Evolutionary conservation across 2,888 invertebrate species (phyloP), one percentile per base, ranked within the genome.

Genomic region (Troides aeacus): DNA sequence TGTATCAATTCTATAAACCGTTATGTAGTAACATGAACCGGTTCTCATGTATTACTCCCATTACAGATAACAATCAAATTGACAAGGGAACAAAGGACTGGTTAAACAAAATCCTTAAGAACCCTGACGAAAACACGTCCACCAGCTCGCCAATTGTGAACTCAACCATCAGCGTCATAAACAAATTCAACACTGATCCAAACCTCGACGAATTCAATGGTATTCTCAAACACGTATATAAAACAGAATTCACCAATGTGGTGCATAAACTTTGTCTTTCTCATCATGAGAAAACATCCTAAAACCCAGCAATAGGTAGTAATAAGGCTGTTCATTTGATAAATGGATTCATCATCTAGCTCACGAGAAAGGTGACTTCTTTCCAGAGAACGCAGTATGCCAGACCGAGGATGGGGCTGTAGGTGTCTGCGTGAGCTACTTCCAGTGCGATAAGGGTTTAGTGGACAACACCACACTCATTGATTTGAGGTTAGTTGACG

Each of bases 391-490:
- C 2, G 6, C 15, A 53, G 53, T 53, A 6, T 53, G 53, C 17
- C 53, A 18, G 8, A 69, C 64, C 5, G 69, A 64, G 0, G 53
- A 69, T 1, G 69, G 64, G 23, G 18, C 23, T 21, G 10, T 12
- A 0, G 69, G 69, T 5, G 8, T 64, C 23, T 69, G 69, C n/a
- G 69, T 69, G 0, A n/a, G 4, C 2, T n/a, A 24, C 23, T 18
- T 18, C 23, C 69, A 69, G 23, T 69, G 69, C 60, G 56, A 36
- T 12, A 8, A 60, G 17, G 69, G 69, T 7, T 17, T 64, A 6
- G 53, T 69, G 53, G 64, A 64, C n/a, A 69, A 69, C 24, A 64
- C 69, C 1, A 69, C 69, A 4, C 61, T 69, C 12, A 69, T 69
- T 12, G 69, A 69, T 8, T 61, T 64, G 21, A 68, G 64, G 68